Evolutionary conservation across 2,113 vertebrate species (phyloP).

Genomic region (Rhinoptilus africanus): DNA sequence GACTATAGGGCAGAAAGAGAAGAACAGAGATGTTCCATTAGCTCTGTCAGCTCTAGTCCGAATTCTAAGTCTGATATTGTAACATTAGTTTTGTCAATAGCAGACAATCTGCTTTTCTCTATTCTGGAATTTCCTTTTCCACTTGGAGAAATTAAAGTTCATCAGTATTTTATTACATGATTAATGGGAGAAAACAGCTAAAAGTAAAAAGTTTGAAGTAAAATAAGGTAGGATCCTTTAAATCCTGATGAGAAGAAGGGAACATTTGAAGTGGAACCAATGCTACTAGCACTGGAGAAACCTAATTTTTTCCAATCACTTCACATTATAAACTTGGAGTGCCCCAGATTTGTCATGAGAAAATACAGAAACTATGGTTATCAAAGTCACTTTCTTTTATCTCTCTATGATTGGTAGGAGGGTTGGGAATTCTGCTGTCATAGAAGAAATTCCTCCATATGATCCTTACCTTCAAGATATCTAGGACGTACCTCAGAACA

Average conservation of each 20-base stretch:
- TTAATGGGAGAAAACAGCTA: neutral
- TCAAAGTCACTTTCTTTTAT: neutral
- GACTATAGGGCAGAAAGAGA: neutral
- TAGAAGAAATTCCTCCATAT: neutral
- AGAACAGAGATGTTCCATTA: neutral
- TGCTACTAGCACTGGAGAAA: neutral
- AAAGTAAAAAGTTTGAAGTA: neutral
- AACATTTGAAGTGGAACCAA: neutral
- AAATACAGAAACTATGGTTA: neutral
- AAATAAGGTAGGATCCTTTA: neutral
- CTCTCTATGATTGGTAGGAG: neutral
- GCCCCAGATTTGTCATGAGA: neutral
- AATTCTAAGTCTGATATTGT: neutral
- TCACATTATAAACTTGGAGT: neutral
- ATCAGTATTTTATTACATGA: neutral
- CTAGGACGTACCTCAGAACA: neutral
- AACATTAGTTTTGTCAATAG: neutral
- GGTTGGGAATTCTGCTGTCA: neutral
- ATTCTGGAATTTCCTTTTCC: neutral
- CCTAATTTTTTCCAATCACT: neutral
- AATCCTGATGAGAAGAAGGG: neutral
- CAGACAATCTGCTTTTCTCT: neutral
- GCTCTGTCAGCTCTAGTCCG: neutral
- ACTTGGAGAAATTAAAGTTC: neutral
- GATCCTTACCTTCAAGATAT: neutral